These are phyloP conservation scores for Lasiurus cinereus DNA, from an alignment of 2,113 vertebrate species.

Conservation along the genomic window DNA sequence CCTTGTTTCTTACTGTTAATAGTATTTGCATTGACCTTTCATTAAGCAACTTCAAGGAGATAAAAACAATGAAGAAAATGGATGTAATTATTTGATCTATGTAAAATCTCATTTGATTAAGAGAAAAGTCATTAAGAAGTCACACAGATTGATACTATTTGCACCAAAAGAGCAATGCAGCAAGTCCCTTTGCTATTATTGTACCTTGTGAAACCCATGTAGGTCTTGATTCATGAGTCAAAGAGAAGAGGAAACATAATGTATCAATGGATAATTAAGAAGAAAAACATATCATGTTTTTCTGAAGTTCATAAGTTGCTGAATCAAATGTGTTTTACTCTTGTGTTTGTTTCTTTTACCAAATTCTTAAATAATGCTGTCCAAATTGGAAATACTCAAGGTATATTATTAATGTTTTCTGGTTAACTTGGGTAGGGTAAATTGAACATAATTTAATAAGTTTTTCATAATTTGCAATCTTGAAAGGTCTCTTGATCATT, in stretches of 20 bases:
- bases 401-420: constrained; percentile 34
- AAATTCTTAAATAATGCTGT: constrained; percentile 43
- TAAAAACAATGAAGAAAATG: constrained; percentile 61
- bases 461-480: constrained; percentile 26
- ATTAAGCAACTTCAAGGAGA: constrained; percentile 52
- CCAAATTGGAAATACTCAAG: constrained; percentile 43
- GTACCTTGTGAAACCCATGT: background rate
- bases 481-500: constrained; percentile 25
- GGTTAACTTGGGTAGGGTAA: constrained; percentile 22
- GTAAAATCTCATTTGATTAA: constrained; percentile 1
- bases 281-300: background rate
- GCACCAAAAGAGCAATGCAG: background rate
- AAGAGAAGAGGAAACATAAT: constrained; percentile 39
- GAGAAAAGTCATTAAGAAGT: constrained; percentile 9
- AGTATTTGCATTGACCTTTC: background rate
- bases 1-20: background rate
- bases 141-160: background rate
- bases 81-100: constrained; percentile 33
- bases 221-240: background rate
- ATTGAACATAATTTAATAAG: constrained; percentile 40
- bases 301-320: background rate
- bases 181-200: background rate
- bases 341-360: background rate
- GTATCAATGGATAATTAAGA: constrained; percentile 18
- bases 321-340: constrained; percentile 56